Percentiles rank a stretch among this genome's conserved stretches.
These are phyloP conservation scores for Lagopus muta DNA, from an alignment of 2,113 vertebrate genomes.

Conservation along the genomic window DNA sequence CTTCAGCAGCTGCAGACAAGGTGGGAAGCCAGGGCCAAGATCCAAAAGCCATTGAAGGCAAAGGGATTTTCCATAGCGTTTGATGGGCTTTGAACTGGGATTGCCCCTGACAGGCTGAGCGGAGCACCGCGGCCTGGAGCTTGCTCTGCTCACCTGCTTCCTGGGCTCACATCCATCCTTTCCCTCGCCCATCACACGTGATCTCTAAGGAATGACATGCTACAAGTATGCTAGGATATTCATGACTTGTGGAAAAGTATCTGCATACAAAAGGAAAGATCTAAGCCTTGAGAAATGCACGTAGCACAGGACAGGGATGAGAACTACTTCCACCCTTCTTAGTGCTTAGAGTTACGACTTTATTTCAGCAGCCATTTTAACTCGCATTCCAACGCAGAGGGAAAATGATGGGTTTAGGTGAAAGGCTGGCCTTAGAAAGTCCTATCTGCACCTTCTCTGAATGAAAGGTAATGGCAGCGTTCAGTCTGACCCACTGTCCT, in stretches of 20 bases:
- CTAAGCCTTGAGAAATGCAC: not conserved
- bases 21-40: slow-evolving; percentile 35
- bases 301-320: not conserved
- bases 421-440: not conserved
- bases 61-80: slow-evolving; percentile 2
- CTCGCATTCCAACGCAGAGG: not conserved
- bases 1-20: slow-evolving; percentile 55
- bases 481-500: not conserved
- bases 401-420: not conserved
- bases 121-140: not conserved
- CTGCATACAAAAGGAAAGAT: not conserved
- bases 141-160: not conserved
- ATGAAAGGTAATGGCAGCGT: not conserved
- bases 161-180: not conserved
- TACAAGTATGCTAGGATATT: not conserved
- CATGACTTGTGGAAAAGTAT: not conserved
- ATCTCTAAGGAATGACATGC: not conserved
- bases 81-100: not conserved
- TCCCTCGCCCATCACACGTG: not conserved
- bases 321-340: not conserved
- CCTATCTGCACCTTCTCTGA: not conserved
- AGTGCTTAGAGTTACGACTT: not conserved
- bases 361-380: not conserved
- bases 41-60: slow-evolving; percentile 10
- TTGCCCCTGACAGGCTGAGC: not conserved